Conservation (phyloP, 2,888 invertebrate genomes). For the Ceramica pisi region DNA sequence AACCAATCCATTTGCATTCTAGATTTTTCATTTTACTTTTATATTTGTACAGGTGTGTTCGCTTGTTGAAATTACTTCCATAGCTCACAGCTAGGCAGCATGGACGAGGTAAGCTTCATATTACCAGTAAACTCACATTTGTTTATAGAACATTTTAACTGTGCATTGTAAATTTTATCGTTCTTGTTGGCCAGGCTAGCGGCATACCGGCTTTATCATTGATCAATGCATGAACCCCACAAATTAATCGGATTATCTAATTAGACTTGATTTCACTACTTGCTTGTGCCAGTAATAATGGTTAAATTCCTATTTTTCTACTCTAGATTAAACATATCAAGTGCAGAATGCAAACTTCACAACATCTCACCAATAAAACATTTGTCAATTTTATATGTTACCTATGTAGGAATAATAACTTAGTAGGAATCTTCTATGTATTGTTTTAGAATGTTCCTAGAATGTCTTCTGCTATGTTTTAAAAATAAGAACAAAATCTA, state of each 20-base stretch:
- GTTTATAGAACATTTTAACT: background rate
- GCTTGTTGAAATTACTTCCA: slow-evolving; percentile 38
- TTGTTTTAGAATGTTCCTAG: background rate
- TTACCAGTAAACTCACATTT: background rate
- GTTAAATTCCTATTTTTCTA: background rate
- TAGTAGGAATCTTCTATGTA: background rate
- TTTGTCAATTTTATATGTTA: background rate
- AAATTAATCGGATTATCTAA: background rate
- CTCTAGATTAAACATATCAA: background rate
- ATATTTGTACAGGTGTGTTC: slow-evolving; percentile 60
- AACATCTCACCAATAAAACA: background rate
- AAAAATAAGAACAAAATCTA: background rate
- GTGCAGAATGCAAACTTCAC: background rate
- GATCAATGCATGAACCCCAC: background rate
- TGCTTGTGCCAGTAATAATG: background rate
- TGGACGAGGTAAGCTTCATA: slow-evolving; percentile 48
- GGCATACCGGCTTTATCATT: background rate
- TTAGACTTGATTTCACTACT: background rate
- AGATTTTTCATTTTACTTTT: slow-evolving; percentile 23
- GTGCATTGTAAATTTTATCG: background rate
- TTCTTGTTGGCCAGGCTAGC: too few species aligned
- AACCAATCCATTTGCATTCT: background rate
- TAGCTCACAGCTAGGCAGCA: slow-evolving; percentile 31
- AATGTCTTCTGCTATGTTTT: too few species aligned
- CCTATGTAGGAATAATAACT: background rate